phyloP scores from a whole-genome alignment of 2,113 vertebrate genomes.

The Diadophis punctatus region DNA sequence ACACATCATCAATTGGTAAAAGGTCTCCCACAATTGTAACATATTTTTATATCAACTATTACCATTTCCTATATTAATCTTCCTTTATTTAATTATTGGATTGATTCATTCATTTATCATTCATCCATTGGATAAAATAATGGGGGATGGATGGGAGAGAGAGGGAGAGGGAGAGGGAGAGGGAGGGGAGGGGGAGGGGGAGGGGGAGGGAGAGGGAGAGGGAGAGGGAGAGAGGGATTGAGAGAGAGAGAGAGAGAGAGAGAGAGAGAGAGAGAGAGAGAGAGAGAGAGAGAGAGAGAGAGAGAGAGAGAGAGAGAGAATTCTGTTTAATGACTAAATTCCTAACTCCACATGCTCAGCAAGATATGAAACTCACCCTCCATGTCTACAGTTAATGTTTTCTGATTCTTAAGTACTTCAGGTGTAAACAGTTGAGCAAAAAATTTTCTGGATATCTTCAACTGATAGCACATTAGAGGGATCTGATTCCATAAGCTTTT shows the following conservation, averaged over 20 bases:
- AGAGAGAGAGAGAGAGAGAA: too few species aligned
- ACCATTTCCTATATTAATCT: not conserved
- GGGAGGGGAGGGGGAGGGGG: too few species aligned
- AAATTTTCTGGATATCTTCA: not conserved
- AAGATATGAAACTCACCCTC: not conserved
- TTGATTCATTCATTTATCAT: not conserved
- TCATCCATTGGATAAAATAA: not conserved
- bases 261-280: not conserved
- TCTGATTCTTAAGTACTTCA: not conserved
- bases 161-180: too few species aligned
- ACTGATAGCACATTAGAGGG: not conserved
- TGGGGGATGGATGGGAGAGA: not conserved
- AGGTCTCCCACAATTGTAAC: not conserved
- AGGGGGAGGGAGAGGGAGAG: too few species aligned
- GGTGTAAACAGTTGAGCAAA: not conserved
- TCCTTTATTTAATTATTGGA: not conserved
- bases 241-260: not conserved
- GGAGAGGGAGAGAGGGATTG: not conserved
- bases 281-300: too few species aligned
- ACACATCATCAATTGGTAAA: not conserved
- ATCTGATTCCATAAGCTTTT: not conserved
- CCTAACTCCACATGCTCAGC: not conserved
- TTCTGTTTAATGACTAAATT: not conserved
- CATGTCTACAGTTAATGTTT: not conserved
- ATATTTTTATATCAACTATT: not conserved